These are phyloP conservation scores for Ophion ventricosus DNA, from an alignment of 2,888 invertebrate species.

Conservation along the genomic window DNA sequence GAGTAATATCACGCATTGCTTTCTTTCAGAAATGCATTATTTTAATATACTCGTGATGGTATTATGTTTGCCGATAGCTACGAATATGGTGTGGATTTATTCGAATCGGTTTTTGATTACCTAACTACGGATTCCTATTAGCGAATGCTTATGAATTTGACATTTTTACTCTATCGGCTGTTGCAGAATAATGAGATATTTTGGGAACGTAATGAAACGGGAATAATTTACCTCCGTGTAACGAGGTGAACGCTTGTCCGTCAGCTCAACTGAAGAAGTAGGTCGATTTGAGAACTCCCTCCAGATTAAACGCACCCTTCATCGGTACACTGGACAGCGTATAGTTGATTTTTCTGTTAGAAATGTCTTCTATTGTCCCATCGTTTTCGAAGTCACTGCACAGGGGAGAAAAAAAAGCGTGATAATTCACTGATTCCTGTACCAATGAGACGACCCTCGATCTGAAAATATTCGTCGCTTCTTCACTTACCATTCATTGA, in stretches of 20 bases:
- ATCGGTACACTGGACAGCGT: constrained; percentile 87
- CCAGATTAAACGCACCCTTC: constrained; percentile 91
- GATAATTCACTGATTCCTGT: constrained; percentile 35
- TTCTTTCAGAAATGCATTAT: too few species aligned
- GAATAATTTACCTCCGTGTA: constrained; percentile 34
- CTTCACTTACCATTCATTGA: constrained; percentile 48
- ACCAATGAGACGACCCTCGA: neutral
- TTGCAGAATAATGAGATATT: too few species aligned
- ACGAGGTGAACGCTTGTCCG: neutral
- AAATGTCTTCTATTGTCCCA: constrained; percentile 65
- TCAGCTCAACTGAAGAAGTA: constrained; percentile 92
- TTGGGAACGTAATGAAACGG: neutral
- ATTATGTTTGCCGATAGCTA: neutral
- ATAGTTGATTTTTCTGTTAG: constrained; percentile 47
- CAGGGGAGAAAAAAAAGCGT: constrained; percentile 61
- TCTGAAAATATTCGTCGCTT: neutral
- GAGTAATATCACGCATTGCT: too few species aligned
- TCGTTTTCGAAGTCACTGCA: constrained; percentile 83
- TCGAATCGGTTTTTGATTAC: neutral
- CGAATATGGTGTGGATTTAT: neutral
- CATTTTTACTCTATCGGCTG: too few species aligned
- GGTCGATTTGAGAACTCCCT: constrained; percentile 89
- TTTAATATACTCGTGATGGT: too few species aligned
- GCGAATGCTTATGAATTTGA: too few species aligned
- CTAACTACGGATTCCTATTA: too few species aligned